Base-by-base conservation (phyloP, 2,113 vertebrate species). In the Mesocricetus auratus region DNA sequence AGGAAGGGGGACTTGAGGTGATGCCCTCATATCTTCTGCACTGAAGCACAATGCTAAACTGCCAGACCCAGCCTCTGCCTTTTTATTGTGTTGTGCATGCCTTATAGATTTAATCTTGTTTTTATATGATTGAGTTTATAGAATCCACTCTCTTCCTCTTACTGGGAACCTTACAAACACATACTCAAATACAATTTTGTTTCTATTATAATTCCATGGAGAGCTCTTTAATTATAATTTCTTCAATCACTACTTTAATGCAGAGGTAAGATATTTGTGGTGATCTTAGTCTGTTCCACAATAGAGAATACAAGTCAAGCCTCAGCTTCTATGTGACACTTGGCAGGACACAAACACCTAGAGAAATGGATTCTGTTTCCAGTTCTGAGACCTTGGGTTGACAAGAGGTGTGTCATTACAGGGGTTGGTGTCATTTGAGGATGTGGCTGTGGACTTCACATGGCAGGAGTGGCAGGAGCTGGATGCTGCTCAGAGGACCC, bases 381-480 rank as follows among this genome's bases (percentile, higher is more conserved):
- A 71, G 66, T 15, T 24, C 50, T 39, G 36, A 73, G 50, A 24
- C 31, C 86, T 56, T 71, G 36, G 13, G 24, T 29, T 73, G 13
- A 88, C 8, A 2, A 56, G 36, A 53, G 17, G 16, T 56, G 2
- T 88, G 68, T 73, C 36, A 1, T 88, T 88, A 16, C 86, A 88
- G 86, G 86, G 66, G 22, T 29, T 71, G 47, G 45, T 88, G 33
- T 88, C 86, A 19, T 88, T 88, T 73, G 86, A 88, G 36, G 86
- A 88, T 0, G 86, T 88, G 33, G 66, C 86, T 39, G 86, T 88
- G 86, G 66, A 88, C 66, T 88, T 88, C 86, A 73, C 66, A 0
- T 88, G 86, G 86, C 66, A 88, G 68, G 86, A 88, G 68, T 88
- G 86, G 86, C 86, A 88, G 86, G 86, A 71, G 86, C 68, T 88